Base-by-base conservation (phyloP, 2,797 vertebrate genomes). In the Eleutherodactylus coqui region DNA sequence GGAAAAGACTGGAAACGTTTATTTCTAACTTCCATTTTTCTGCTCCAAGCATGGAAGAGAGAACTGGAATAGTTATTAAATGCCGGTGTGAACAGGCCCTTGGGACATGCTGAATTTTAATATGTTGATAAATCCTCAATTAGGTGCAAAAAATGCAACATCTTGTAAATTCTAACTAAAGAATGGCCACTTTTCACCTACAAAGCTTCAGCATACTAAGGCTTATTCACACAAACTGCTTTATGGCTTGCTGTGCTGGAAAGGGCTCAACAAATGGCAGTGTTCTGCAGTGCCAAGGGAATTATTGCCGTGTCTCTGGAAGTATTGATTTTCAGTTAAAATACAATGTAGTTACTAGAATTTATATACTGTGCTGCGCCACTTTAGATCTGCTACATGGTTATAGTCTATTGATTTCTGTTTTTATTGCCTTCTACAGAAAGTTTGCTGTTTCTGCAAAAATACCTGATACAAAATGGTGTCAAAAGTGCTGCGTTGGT, bases 401-500 rank as follows among this genome's bases (percentile, higher is more conserved):
- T n/a, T 78, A 43, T 58, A 55, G 41, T 69, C 36, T 49, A 58
- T 82, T 86, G 73, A 83, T 58, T 32, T 29, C 13, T 49, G 14
- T 69, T 77, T 43, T 75, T 62, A 70, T 82, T 82, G 21, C 69
- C 2, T 49, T 62, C 92, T 92, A 7, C 82, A 99, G 98, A 95
- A 99, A 98, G 93, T 99, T 97, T 94, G 93, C 97, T 0, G 97
- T 99, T 87, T 98, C 98, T 90, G 96, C 95, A 91, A 99, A 99
- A 94, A 98, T 99, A 92, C 98, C 98, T 89, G 98, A 99, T 90
- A 99, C 98, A 83, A 99, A 99, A 92, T 97, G 97, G 85, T 99
- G 98, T 94, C 97, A 99, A 88, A 99, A 97, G 92, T 99, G 98
- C 91, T 98, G 97, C 88, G 97, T 99, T 47, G 98, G 98, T 99